A percentile compares a stretch with the other conserved stretches of the same genome.
Conservation (phyloP, 2,113 vertebrate genomes). For the Cichladusa arquata region DNA sequence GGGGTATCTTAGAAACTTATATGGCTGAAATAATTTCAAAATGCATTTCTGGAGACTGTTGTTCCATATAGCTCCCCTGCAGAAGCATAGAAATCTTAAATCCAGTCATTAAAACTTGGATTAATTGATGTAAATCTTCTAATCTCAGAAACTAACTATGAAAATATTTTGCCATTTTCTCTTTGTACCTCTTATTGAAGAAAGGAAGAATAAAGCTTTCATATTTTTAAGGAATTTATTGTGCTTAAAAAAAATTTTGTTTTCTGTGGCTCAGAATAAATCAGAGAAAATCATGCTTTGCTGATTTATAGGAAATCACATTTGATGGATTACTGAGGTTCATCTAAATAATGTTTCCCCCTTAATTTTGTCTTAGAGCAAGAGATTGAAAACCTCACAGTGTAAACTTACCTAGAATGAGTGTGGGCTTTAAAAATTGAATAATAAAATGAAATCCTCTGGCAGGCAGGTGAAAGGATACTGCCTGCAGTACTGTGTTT, state of each 20-base stretch:
- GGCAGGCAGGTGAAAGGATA: slow-evolving; percentile 62
- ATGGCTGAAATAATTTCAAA: neutral
- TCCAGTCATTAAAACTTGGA: neutral
- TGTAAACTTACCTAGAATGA: slow-evolving; percentile 50
- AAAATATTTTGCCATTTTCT: neutral
- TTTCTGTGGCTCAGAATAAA: neutral
- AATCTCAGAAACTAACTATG: neutral
- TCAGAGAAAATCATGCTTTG: neutral
- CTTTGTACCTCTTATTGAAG: neutral
- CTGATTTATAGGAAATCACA: neutral
- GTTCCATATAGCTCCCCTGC: neutral
- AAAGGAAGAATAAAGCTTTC: neutral
- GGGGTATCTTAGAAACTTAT: neutral
- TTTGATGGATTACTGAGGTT: slow-evolving; percentile 1
- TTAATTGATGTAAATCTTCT: neutral
- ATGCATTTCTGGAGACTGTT: neutral
- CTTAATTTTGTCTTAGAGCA: slow-evolving; percentile 35
- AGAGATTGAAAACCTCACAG: slow-evolving; percentile 24
- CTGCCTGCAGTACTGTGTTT: slow-evolving; percentile 67
- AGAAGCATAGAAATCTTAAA: neutral
- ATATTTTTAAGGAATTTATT: neutral
- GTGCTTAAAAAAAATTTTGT: neutral
- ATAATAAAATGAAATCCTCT: slow-evolving; percentile 63
- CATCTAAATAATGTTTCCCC: neutral
- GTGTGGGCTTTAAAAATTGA: slow-evolving; percentile 48